These are phyloP conservation scores for Pherbina coryleti DNA, from an alignment of 2,888 invertebrate species.

Conservation along the genomic window DNA sequence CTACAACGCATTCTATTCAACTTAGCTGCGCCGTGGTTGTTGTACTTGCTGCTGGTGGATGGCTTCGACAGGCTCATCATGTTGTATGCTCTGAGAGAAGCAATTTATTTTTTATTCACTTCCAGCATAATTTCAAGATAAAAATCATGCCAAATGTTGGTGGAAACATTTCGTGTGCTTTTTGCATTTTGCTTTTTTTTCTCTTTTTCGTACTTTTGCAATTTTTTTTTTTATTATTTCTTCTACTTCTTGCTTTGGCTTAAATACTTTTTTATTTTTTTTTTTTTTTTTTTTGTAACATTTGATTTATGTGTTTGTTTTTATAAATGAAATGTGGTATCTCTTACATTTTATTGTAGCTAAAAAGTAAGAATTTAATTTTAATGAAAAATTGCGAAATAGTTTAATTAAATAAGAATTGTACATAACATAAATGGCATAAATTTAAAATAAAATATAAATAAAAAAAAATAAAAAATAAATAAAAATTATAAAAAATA, in stretches of 20 bases:
- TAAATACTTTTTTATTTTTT: neutral
- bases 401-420: neutral
- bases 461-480: neutral
- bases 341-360: neutral
- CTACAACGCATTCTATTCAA: neutral
- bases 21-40: constrained; percentile 22
- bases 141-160: constrained; percentile 21
- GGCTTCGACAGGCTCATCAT: constrained; percentile 28
- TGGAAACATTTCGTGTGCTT: neutral
- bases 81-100: neutral
- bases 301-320: no score
- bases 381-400: neutral
- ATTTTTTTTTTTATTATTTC: neutral
- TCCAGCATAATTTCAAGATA: constrained; percentile 29
- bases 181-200: constrained; percentile 1
- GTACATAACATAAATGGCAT: constrained; percentile 13
- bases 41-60: constrained; percentile 24
- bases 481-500: neutral
- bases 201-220: neutral
- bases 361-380: neutral
- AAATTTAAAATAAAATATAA: neutral
- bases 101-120: constrained; percentile 25
- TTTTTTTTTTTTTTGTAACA: no score
- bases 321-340: no score
- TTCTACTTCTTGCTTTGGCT: neutral